These are phyloP conservation scores for Procavia capensis DNA, from an alignment of 2,113 vertebrate species.

Conservation along the genomic window DNA sequence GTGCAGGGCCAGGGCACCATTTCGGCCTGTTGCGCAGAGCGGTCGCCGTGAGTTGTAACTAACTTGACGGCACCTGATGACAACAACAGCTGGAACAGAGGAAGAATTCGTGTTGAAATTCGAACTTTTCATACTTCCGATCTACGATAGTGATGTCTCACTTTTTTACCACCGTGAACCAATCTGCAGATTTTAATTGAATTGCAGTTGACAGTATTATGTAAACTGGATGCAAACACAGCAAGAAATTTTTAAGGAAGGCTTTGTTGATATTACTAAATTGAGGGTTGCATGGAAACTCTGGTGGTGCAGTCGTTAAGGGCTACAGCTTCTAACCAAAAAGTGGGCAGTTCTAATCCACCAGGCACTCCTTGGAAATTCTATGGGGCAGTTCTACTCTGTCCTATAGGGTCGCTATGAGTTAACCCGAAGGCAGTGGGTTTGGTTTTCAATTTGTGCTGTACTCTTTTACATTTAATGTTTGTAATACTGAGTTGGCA, in stretches of 20 bases:
- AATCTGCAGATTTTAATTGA: not conserved
- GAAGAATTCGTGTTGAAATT: not conserved
- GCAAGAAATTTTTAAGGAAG: not conserved
- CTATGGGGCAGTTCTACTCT: too few relatives aligned
- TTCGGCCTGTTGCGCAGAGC: too few relatives aligned
- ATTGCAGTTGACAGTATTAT: fast-evolving
- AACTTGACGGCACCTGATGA: too few relatives aligned
- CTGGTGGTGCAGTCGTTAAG: too few relatives aligned
- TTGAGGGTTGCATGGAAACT: not conserved
- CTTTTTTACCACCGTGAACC: not conserved
- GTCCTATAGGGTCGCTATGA: too few relatives aligned
- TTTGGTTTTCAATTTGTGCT: not conserved
- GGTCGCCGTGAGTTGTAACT: too few relatives aligned
- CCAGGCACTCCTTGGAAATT: too few relatives aligned
- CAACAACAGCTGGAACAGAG: too few relatives aligned
- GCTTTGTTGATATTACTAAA: not conserved
- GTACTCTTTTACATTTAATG: fast-evolving
- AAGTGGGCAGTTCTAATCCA: too few relatives aligned
- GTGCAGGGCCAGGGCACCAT: too few relatives aligned
- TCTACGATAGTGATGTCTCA: not conserved
- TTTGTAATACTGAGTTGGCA: not conserved
- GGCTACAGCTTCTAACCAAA: too few relatives aligned
- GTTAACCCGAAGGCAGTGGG: too few relatives aligned
- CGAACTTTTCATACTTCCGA: not conserved
- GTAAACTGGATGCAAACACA: not conserved